Evolutionary conservation across 2,888 invertebrate genomes (phyloP), one percentile per base, ranked within the genome.

Genomic region (Ariolimax columbianus): DNA sequence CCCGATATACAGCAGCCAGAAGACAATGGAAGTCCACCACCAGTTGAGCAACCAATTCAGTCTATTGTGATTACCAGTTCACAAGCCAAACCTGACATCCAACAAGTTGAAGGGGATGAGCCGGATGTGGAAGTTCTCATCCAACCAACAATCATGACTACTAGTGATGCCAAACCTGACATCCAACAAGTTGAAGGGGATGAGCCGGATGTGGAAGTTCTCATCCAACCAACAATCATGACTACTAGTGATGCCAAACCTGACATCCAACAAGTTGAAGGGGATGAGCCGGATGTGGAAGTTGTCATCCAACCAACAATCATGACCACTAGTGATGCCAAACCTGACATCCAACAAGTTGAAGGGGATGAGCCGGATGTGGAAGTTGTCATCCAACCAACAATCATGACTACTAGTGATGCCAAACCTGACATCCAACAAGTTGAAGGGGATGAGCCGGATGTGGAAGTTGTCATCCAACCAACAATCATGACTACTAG

Each of bases 111-210:
- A 66, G 77, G 77, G 17, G 66, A 30, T 26, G 63, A 36, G 17
- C 82, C 83, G 36, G 83, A 82, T 51, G 78, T 82, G 33, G 78
- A 77, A 72, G 88, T 86, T n/a, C 68, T 81, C 17, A 43, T 40
- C 78, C 75, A 75, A 43, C 83, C 83, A 26, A 23, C 80, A 30
- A 55, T 75, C 36, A 63, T 80, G 43, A 78, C 73, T 17, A 55
- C 66, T 9, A 80, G 47, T 68, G 59, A 83, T 87, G 66, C 85
- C 86, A 73, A 89, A 87, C 82, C 89, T 33, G 77, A 83, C 51
- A 40, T 77, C 0, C 83, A 83, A 51, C 83, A 83, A 33, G 59
- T 73, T 40, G 78, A 55, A 26, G 55, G 40, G 23, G 82, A 85
- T 26, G 82, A 68, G 0, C 66, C 9, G 26, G 73, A 30, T 11